phyloP scores from a whole-genome alignment of 1,140 invertebrate species.

The Ceratoteleas bidentatus region DNA sequence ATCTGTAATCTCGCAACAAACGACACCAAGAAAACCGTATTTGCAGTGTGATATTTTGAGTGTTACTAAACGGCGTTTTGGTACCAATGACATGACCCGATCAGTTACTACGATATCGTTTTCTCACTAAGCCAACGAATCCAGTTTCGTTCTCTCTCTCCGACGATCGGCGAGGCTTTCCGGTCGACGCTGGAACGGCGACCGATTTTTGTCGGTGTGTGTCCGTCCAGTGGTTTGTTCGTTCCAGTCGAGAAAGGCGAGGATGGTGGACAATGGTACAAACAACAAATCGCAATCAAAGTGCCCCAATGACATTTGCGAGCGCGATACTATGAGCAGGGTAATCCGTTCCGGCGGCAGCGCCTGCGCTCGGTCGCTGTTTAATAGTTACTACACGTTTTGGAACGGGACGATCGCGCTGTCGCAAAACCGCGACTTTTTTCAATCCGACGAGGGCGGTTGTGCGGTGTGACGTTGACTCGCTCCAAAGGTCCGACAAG shows the following conservation, averaged over 20 bases:
- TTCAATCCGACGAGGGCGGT: too few species aligned
- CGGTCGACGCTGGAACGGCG: neutral
- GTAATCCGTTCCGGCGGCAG: conserved; percentile 51
- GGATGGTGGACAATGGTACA: conserved; percentile 51
- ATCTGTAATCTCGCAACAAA: conserved; percentile 56
- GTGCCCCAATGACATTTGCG: conserved; percentile 58
- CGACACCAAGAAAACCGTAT: conserved; percentile 1
- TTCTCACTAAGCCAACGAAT: too few species aligned
- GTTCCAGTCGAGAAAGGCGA: conserved; percentile 40
- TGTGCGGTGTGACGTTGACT: too few species aligned
- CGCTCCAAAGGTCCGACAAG: too few species aligned
- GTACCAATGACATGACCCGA: too few species aligned
- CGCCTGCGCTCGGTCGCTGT: conserved; percentile 34
- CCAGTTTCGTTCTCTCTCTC: too few species aligned
- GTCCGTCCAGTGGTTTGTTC: conserved; percentile 11
- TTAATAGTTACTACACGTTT: conserved; percentile 51
- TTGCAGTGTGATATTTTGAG: too few species aligned
- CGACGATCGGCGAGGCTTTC: conserved; percentile 20
- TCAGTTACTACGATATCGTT: too few species aligned
- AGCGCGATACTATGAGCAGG: conserved; percentile 63
- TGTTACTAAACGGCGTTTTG: too few species aligned
- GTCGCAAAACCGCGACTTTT: too few species aligned
- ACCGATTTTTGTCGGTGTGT: neutral
- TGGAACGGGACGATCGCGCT: too few species aligned
- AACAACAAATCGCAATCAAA: conserved; percentile 61